phyloP scores from a whole-genome alignment of 2,113 vertebrate genomes.

The pig (Sus scrofa) region T2T-Sscrofa CM000824.6:182135001-182135500 shows the following conservation, averaged over 20 bases:
- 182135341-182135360: not conserved
- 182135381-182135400: conserved; percentile 29
- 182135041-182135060: not conserved
- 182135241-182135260: not conserved
- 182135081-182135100: not conserved
- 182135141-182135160: not conserved
- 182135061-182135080: not conserved
- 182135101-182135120: not conserved
- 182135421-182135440: not conserved
- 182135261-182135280: not conserved
- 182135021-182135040: not conserved
- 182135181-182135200: not conserved
- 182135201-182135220: not conserved
- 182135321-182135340: not conserved
- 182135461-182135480: not conserved
- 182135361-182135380: not conserved
- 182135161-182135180: not conserved
- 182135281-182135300: not conserved
- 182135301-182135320: not conserved
- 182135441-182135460: not conserved
- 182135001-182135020: not conserved
- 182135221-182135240: not conserved
- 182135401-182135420: not conserved
- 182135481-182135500: not conserved
- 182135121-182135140: not conserved